These are phyloP conservation scores for Nannobrachium achirus DNA, from an alignment of 2,113 vertebrate genomes.

Conservation along the genomic window DNA sequence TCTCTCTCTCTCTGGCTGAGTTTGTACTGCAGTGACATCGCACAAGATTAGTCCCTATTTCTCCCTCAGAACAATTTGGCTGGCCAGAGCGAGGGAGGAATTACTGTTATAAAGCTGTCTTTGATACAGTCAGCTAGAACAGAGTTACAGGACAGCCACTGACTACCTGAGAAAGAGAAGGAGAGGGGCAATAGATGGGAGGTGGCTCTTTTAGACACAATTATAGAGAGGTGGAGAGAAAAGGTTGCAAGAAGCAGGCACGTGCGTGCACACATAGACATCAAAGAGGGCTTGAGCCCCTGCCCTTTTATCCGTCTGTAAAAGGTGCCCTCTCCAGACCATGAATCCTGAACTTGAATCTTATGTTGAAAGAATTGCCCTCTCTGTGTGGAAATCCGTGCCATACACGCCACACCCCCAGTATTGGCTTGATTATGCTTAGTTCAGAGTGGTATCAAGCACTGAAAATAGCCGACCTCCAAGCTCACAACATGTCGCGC, in stretches of 20 bases:
- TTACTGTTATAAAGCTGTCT: conserved; percentile 60
- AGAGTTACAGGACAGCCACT: conserved; percentile 15
- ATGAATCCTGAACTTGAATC: no score
- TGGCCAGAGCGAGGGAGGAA: conserved; percentile 38
- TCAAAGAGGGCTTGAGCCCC: no score
- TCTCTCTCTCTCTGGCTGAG: conserved; percentile 39
- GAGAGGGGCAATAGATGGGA: conserved; percentile 13
- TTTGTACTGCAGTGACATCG: conserved; percentile 48
- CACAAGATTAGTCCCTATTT: conserved; percentile 56
- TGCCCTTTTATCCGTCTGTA: no score
- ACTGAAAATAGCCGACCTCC: no score
- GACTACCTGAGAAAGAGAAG: conserved; percentile 36
- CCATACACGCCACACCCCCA: no score
- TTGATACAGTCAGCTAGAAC: conserved; percentile 39
- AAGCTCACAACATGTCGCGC: no score
- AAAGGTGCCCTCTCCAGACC: no score
- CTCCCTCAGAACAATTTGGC: conserved; percentile 54
- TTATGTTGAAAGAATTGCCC: no score
- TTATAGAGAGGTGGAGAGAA: background rate
- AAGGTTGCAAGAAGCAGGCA: background rate
- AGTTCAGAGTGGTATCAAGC: no score
- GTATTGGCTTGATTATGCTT: no score
- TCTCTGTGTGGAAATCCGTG: no score
- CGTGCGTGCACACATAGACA: background rate
- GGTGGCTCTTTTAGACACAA: background rate